phyloP scores from a whole-genome alignment of 2,888 invertebrate genomes.

The Tinea semifulvella region DNA sequence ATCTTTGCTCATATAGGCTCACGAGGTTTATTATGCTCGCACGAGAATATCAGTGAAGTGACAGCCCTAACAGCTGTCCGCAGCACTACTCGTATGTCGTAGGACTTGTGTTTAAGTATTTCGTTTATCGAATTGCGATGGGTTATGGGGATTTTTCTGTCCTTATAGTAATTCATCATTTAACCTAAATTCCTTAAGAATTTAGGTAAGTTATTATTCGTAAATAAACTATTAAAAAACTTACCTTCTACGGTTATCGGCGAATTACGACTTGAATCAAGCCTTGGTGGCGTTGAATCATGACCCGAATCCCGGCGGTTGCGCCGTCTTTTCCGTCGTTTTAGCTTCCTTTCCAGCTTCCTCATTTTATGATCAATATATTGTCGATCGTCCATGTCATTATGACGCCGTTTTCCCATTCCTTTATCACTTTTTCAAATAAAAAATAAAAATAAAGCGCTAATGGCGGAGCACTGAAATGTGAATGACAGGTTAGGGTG shows the following conservation, averaged over 20 bases:
- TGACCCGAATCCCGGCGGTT: background rate
- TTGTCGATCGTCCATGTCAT: background rate
- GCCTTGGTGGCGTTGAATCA: background rate
- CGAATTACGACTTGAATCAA: background rate
- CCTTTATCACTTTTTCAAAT: background rate
- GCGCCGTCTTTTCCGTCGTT: background rate
- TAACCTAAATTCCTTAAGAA: background rate
- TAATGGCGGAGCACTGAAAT: conserved; percentile 8
- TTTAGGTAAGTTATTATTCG: background rate
- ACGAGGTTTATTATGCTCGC: background rate
- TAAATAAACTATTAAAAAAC: background rate
- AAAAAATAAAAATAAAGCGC: background rate
- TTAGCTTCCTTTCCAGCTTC: background rate
- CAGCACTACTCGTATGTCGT: background rate
- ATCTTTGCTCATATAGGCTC: background rate
- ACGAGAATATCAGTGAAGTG: background rate
- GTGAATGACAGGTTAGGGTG: conserved; percentile 1
- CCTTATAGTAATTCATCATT: background rate
- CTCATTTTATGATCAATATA: background rate
- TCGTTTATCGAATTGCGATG: background rate
- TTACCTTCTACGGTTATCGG: background rate
- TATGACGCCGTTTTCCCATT: background rate
- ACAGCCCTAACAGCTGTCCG: background rate
- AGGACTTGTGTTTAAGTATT: background rate
- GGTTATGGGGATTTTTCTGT: background rate